A percentile compares a stretch with the other conserved stretches of the same genome.
Evolutionary conservation across 2,113 vertebrate genomes (phyloP).

Genomic region (Prionailurus viverrinus): DNA sequence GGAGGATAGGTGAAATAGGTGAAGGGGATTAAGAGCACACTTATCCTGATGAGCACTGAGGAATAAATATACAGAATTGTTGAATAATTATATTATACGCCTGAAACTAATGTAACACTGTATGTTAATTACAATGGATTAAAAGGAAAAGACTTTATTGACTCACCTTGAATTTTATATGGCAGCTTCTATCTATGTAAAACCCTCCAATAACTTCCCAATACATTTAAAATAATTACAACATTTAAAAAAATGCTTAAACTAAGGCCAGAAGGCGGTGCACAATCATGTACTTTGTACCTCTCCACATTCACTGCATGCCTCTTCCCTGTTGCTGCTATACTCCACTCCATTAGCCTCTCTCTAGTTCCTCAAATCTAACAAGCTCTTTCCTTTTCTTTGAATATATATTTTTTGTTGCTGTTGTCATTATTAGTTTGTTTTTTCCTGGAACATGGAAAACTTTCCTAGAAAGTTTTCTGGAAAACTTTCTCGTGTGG

Average conservation of each 20-base stretch:
- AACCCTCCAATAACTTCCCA: neutral
- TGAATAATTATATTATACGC: neutral
- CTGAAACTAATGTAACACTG: neutral
- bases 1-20: neutral
- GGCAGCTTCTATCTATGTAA: neutral
- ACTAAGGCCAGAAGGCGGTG: neutral
- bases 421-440: too few species aligned
- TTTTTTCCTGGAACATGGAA: neutral
- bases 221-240: neutral
- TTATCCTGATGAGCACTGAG: neutral
- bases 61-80: neutral
- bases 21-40: neutral
- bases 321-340: neutral
- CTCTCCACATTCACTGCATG: neutral
- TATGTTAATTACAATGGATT: neutral
- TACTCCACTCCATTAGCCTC: fast-evolving
- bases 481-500: neutral
- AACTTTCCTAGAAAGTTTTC: neutral
- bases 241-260: neutral
- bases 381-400: neutral
- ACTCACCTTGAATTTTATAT: neutral
- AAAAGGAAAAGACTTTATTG: neutral
- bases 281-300: too few species aligned
- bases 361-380: neutral
- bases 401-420: neutral